phyloP scores from a whole-genome alignment of 2,888 invertebrate species.

The Chouioia cunea region DNA sequence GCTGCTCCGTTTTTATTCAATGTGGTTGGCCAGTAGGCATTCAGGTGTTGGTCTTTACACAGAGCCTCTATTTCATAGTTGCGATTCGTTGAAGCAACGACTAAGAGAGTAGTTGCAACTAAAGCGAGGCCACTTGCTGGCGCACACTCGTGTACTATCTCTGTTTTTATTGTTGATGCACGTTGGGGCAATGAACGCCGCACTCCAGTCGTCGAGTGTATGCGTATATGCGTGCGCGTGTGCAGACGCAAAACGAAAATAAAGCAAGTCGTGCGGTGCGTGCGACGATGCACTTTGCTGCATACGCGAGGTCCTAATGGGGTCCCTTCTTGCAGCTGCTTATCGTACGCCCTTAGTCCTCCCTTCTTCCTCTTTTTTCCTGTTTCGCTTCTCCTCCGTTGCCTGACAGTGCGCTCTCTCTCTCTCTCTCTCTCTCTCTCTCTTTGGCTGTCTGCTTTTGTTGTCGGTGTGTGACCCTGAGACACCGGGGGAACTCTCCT shows the following conservation, averaged over 20 bases:
- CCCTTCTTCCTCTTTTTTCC: conserved; percentile 14
- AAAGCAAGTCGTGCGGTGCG: conserved; percentile 47
- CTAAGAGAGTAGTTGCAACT: neutral
- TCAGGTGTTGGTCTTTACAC: too few species aligned
- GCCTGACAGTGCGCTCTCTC: neutral
- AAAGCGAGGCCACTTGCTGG: neutral
- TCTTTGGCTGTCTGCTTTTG: neutral
- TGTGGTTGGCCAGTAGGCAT: too few species aligned
- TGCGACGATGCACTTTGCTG: conserved; percentile 14
- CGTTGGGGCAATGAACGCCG: conserved; percentile 53
- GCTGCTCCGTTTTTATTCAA: too few species aligned
- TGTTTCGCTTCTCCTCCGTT: neutral
- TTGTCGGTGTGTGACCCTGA: conserved; percentile 22
- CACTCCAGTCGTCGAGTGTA: conserved; percentile 50
- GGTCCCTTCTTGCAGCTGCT: conserved; percentile 36
- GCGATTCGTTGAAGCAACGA: neutral
- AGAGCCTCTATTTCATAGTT: too few species aligned
- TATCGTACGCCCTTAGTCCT: conserved; percentile 29
- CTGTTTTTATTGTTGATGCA: conserved; percentile 53
- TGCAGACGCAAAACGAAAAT: conserved; percentile 57
- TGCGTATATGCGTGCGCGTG: conserved; percentile 9
- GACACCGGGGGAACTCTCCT: neutral
- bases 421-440: conserved; percentile 1
- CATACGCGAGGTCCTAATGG: conserved; percentile 13
- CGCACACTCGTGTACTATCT: conserved; percentile 45